A percentile compares a stretch with the other conserved stretches of the same genome.
phyloP scores from a whole-genome alignment of 2,797 vertebrate species.

The Periophthalmus magnuspinnatus region DNA sequence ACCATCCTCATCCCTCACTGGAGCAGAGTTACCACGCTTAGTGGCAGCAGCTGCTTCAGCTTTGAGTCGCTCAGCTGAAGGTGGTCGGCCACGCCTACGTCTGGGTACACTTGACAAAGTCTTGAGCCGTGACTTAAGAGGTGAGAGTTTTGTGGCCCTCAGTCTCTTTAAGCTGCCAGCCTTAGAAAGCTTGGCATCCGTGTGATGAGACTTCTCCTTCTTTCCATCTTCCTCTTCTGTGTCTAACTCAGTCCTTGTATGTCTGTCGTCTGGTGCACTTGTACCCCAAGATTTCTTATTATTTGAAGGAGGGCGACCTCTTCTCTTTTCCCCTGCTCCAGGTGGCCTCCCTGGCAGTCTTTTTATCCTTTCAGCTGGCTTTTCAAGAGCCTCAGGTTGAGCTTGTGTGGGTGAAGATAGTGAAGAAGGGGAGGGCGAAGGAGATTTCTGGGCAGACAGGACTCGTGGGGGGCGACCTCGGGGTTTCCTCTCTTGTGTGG shows the following conservation, averaged over 20 bases:
- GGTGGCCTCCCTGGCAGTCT: conserved; percentile 87
- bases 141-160: conserved; percentile 87
- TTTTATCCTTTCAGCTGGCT: conserved; percentile 86
- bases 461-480: conserved; percentile 93
- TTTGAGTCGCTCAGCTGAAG: conserved; percentile 91
- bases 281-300: conserved; percentile 72
- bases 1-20: conserved; percentile 57
- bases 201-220: conserved; percentile 83
- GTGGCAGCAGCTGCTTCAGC: conserved; percentile 77
- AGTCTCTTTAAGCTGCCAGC: conserved; percentile 91
- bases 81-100: conserved; percentile 89
- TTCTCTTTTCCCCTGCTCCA: conserved; percentile 87
- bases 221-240: conserved; percentile 83
- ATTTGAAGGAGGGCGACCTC: conserved; percentile 87
- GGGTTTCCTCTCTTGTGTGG: conserved; percentile 88
- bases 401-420: conserved; percentile 76
- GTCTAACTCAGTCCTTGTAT: conserved; percentile 69
- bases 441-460: conserved; percentile 81
- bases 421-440: conserved; percentile 77
- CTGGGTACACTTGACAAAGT: conserved; percentile 82
- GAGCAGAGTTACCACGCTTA: conserved; percentile 59
- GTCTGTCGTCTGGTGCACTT: conserved; percentile 75
- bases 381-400: conserved; percentile 79
- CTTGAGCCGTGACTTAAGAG: conserved; percentile 92
- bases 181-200: conserved; percentile 74